phyloP scores from a whole-genome alignment of 2,113 vertebrate genomes.

The Tauraco erythrolophus region DNA sequence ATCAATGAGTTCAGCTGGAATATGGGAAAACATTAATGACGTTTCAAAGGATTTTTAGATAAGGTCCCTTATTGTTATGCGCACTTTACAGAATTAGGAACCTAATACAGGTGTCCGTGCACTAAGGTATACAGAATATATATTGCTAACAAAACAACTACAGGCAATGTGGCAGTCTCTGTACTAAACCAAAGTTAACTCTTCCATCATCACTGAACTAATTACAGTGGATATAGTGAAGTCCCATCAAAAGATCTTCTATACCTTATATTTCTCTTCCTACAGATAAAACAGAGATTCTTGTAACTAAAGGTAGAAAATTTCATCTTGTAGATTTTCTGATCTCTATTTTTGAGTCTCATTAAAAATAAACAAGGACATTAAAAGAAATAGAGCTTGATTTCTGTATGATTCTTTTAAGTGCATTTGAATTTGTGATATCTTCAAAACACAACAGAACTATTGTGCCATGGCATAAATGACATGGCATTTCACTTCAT shows the following conservation, averaged over 20 bases:
- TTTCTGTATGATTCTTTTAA: neutral
- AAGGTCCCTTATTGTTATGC: neutral
- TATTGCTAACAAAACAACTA: neutral
- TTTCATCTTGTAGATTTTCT: neutral
- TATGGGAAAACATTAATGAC: neutral
- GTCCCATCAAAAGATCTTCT: neutral
- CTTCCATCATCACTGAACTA: neutral
- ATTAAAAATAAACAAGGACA: neutral
- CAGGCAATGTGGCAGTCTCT: neutral
- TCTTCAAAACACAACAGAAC: neutral
- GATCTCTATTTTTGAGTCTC: neutral
- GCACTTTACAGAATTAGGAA: neutral
- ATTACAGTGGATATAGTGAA: neutral
- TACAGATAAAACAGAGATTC: neutral
- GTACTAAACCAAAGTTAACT: neutral
- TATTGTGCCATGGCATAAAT: neutral
- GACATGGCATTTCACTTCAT: accelerated
- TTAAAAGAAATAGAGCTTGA: neutral
- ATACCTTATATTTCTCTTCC: neutral
- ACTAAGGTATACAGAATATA: neutral
- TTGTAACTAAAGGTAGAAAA: neutral
- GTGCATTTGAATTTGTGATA: neutral
- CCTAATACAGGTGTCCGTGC: neutral
- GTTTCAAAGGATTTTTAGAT: constrained; percentile 18
- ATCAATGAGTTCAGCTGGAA: neutral